Percentiles rank a stretch among this genome's conserved stretches.
Evolutionary conservation across 2,797 vertebrate genomes (phyloP).

Genomic region (Menidia menidia): DNA sequence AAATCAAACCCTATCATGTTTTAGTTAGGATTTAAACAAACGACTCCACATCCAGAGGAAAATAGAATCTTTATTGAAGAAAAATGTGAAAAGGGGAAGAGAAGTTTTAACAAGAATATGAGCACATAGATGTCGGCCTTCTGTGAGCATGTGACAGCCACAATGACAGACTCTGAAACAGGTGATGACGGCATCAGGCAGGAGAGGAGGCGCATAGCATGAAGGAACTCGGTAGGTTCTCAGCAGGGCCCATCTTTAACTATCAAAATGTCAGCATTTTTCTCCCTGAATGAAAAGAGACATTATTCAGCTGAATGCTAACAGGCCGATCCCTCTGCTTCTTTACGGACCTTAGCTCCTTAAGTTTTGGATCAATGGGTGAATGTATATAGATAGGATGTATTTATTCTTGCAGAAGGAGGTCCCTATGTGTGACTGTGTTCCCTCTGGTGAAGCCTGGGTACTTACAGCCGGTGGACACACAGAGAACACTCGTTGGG

Average conservation of each 20-base stretch:
- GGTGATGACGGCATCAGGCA: slow-evolving; percentile 17
- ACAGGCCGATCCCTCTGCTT: no score
- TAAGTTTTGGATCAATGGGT: no score
- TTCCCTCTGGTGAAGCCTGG: no score
- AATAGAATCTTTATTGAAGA: slow-evolving; percentile 29
- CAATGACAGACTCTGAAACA: slow-evolving; percentile 32
- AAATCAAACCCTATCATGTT: no score
- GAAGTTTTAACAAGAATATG: slow-evolving; percentile 19
- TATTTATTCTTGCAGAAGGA: no score
- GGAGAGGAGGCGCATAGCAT: background rate
- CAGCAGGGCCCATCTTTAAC: slow-evolving; percentile 66
- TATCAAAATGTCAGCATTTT: slow-evolving; percentile 69
- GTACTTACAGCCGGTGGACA: slow-evolving; percentile 64
- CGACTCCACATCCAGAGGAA: background rate
- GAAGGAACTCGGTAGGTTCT: slow-evolving; percentile 13
- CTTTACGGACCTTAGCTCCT: no score
- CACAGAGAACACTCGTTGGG: slow-evolving; percentile 83
- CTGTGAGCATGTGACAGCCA: slow-evolving; percentile 24
- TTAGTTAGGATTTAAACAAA: background rate
- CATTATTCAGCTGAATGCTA: background rate
- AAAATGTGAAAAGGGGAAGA: slow-evolving; percentile 13
- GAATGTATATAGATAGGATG: no score
- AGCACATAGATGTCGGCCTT: slow-evolving; percentile 7
- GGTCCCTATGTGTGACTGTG: no score
- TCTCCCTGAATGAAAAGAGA: slow-evolving; percentile 50